Percentiles rank a stretch among this genome's conserved stretches.
phyloP scores from a whole-genome alignment of 1,140 invertebrate species.

The Scaptomyza graminum region DNA sequence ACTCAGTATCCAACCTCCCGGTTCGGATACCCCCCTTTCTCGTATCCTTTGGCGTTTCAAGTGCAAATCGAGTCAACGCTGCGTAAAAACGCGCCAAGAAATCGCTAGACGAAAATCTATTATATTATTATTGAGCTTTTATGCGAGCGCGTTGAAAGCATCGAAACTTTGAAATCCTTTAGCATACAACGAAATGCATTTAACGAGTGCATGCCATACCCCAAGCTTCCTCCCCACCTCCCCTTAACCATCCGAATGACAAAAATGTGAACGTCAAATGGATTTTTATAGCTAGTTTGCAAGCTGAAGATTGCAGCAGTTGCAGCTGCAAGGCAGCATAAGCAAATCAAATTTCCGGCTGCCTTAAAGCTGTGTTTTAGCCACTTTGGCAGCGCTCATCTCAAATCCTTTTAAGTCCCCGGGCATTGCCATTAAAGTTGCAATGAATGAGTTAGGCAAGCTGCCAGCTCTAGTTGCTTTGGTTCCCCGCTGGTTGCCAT shows the following conservation, averaged over 20 bases:
- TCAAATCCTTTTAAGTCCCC: conserved; percentile 43
- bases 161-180: conserved; percentile 46
- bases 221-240: background rate
- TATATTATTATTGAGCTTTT: conserved; percentile 71
- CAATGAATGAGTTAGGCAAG: conserved; percentile 17
- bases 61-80: conserved; percentile 63
- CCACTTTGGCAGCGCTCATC: conserved; percentile 34
- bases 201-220: conserved; percentile 21
- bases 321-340: conserved; percentile 14
- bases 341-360: conserved; percentile 73
- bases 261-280: conserved; percentile 53
- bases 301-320: conserved; percentile 4
- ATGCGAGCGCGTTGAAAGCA: conserved; percentile 50
- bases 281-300: conserved; percentile 30
- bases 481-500: conserved; percentile 35
- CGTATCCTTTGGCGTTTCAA: conserved; percentile 33
- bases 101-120: conserved; percentile 53
- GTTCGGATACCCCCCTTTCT: background rate
- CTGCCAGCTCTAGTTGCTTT: background rate
- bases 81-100: conserved; percentile 51
- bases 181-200: conserved; percentile 57
- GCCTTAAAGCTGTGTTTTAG: conserved; percentile 25
- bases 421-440: conserved; percentile 52
- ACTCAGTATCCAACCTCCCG: background rate
- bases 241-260: background rate